Percentiles rank a stretch among this genome's conserved stretches.
Conservation (phyloP, 2,797 vertebrate species). For the Trichosurus vulpecula region DNA sequence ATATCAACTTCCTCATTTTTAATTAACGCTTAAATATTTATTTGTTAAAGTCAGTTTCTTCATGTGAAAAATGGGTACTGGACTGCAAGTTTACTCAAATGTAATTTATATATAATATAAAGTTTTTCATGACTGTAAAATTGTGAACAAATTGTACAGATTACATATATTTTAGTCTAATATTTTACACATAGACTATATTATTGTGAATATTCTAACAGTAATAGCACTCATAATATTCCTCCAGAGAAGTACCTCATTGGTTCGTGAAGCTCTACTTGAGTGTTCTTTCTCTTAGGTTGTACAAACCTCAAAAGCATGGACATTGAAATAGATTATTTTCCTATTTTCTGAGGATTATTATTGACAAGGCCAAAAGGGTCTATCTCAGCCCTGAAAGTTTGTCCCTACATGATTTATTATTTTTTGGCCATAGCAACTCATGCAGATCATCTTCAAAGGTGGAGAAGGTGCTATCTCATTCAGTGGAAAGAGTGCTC, state of each 20-base stretch:
- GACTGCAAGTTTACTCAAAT: not conserved
- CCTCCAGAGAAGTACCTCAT: not conserved
- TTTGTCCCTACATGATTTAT: not conserved
- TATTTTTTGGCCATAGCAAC: not conserved
- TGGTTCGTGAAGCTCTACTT: not conserved
- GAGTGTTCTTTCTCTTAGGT: not conserved
- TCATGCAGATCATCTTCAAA: not conserved
- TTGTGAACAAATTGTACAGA: not conserved
- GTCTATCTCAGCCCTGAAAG: not conserved
- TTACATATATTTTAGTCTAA: not conserved
- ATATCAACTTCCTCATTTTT: not conserved
- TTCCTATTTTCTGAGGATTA: not conserved
- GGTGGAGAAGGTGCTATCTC: accelerated
- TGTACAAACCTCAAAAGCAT: not conserved
- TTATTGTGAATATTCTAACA: not conserved
- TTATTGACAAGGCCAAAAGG: not conserved
- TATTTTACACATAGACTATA: not conserved
- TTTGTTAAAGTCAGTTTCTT: too few species aligned
- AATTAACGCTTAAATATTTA: not conserved
- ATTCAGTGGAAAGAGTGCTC: not conserved
- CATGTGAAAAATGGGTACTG: not conserved
- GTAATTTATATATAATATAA: not conserved
- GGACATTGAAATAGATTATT: not conserved
- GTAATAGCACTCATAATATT: not conserved
- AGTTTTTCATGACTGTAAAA: not conserved